Conservation (phyloP, 2,113 vertebrate species). For the Serilophus lunatus region DNA sequence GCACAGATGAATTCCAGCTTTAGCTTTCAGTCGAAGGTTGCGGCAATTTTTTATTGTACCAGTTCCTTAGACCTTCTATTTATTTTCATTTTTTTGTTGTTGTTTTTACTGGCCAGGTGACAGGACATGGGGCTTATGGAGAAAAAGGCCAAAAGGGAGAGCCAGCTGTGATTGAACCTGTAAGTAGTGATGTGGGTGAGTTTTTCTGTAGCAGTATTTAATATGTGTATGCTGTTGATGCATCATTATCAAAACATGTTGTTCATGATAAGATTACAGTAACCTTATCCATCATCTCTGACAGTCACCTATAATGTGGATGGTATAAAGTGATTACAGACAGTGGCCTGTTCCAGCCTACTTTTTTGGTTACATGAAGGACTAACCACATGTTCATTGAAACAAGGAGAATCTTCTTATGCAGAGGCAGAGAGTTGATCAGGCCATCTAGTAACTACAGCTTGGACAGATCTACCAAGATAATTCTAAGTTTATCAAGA, state of each 20-base stretch:
- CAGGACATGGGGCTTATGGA: conserved; percentile 79
- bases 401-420: background rate
- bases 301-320: background rate
- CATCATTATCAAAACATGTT: background rate
- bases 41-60: background rate
- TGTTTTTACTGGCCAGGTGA: conserved; percentile 75
- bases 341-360: background rate
- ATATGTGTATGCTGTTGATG: background rate
- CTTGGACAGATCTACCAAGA: background rate
- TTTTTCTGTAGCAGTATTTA: background rate
- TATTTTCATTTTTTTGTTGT: background rate
- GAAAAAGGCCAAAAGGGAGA: conserved; percentile 96
- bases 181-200: conserved; percentile 72
- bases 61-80: background rate
- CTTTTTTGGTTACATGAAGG: background rate
- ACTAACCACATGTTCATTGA: background rate
- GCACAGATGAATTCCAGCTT: conserved; percentile 33
- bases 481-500: background rate
- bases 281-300: background rate
- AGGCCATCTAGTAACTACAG: background rate
- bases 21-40: conserved; percentile 21
- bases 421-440: background rate
- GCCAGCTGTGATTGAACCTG: conserved; percentile 94
- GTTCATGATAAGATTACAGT: background rate
- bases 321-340: background rate